phyloP scores from a whole-genome alignment of 1,140 invertebrate genomes.

The Lepidurus apus region DNA sequence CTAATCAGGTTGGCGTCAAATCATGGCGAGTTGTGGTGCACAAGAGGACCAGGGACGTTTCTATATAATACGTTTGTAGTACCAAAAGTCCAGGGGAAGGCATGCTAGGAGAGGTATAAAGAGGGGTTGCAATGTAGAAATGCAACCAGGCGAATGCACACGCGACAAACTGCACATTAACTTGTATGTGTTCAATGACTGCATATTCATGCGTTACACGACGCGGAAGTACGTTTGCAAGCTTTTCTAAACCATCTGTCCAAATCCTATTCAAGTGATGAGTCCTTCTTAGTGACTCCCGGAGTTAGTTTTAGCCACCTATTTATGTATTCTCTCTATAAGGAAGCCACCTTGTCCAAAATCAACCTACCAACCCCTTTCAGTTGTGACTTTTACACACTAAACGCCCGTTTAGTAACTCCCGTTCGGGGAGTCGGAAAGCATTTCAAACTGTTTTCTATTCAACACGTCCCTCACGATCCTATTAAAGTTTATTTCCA shows the following conservation, averaged over 20 bases:
- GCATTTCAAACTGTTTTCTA: no score
- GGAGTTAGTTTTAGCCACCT: background rate
- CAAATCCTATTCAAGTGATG: background rate
- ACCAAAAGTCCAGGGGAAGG: background rate
- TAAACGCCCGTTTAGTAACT: background rate
- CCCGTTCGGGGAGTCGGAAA: no score
- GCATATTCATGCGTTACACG: background rate
- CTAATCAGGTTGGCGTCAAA: slow-evolving; percentile 15
- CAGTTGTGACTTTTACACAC: background rate
- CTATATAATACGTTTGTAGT: background rate
- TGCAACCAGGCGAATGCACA: slow-evolving; percentile 11
- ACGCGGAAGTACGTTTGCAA: background rate
- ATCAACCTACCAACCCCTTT: background rate
- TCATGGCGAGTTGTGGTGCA: background rate
- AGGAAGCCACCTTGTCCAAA: background rate
- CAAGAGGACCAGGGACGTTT: background rate
- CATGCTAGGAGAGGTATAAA: background rate
- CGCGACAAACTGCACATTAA: slow-evolving; percentile 21
- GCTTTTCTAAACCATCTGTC: slow-evolving; percentile 17
- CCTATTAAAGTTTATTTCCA: no score
- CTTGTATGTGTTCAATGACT: slow-evolving; percentile 22
- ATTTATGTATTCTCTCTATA: background rate
- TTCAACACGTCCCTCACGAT: no score
- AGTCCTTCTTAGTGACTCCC: background rate
- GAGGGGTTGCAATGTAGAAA: slow-evolving; percentile 13